Conservation (phyloP, 2,888 invertebrate species). For the Lepidonotus clava region DNA sequence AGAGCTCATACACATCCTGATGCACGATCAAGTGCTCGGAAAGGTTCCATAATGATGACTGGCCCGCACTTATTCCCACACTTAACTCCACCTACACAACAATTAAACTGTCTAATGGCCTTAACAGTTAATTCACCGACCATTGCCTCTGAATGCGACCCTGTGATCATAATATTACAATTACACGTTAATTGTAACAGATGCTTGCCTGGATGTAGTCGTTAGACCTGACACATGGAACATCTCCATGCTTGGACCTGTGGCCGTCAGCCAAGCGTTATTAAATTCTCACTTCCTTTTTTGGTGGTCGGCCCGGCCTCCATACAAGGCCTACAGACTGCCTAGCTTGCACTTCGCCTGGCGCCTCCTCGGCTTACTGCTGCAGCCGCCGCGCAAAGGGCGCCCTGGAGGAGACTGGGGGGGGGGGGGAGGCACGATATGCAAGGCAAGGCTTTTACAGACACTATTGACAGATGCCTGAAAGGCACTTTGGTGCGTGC, state of each 20-base stretch:
- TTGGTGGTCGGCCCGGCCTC: background rate
- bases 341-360: constrained; percentile 1
- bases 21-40: too few species aligned
- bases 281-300: background rate
- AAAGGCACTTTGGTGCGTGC: too few species aligned
- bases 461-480: background rate
- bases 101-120: background rate
- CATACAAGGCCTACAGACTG: background rate
- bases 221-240: too few species aligned
- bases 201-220: too few species aligned
- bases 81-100: background rate
- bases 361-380: constrained; percentile 6
- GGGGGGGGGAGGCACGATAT: background rate
- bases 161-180: background rate
- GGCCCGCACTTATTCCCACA: background rate
- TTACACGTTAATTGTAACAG: background rate
- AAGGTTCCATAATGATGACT: too few species aligned
- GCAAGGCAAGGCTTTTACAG: background rate
- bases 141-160: too few species aligned
- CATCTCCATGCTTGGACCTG: too few species aligned
- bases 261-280: background rate
- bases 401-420: background rate
- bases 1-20: too few species aligned
- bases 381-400: background rate
- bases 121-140: too few species aligned